Evolutionary conservation across 37 sponge, comb jelly and placozoan genomes (phyloP).

Genomic region (Chondrosia reniformis): DNA sequence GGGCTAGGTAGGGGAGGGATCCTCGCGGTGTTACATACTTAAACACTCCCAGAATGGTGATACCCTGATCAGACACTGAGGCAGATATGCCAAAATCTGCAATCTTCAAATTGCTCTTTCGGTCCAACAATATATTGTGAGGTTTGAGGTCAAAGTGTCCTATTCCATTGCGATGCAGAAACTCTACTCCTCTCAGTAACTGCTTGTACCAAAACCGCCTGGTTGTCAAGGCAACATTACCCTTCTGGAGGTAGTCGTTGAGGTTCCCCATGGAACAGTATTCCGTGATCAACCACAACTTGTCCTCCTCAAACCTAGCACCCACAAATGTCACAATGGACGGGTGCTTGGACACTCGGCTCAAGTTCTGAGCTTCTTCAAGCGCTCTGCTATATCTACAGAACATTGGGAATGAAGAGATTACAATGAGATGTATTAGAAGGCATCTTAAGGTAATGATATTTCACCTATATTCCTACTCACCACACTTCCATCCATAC

Average conservation of each 20-base stretch:
- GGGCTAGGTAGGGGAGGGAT: constrained; percentile 14
- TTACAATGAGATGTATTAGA: too few species aligned
- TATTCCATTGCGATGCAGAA: constrained; percentile 10
- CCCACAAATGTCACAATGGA: constrained; percentile 16
- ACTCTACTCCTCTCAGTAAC: background rate
- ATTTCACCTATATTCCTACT: too few species aligned
- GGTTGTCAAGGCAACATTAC: constrained; percentile 11
- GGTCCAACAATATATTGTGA: constrained; percentile 15
- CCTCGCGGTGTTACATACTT: constrained; percentile 19
- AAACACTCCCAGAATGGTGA: constrained; percentile 5
- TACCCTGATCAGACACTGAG: constrained; percentile 6
- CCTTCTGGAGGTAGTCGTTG: constrained; percentile 17
- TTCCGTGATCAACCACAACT: constrained; percentile 17
- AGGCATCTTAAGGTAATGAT: too few species aligned
- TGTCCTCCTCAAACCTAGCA: background rate
- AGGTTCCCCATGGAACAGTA: constrained; percentile 16
- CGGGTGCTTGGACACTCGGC: constrained; percentile 9
- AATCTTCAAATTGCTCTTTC: constrained; percentile 10
- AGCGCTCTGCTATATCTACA: constrained; percentile 14
- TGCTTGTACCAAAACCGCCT: constrained; percentile 13
- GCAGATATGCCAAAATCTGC: constrained; percentile 22
- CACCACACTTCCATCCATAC: too few species aligned
- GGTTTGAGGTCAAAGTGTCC: constrained; percentile 24
- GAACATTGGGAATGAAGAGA: too few species aligned
- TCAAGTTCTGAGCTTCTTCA: background rate